Evolutionary conservation across 2,888 invertebrate species (phyloP).

Genomic region (Bimastos eiseni): DNA sequence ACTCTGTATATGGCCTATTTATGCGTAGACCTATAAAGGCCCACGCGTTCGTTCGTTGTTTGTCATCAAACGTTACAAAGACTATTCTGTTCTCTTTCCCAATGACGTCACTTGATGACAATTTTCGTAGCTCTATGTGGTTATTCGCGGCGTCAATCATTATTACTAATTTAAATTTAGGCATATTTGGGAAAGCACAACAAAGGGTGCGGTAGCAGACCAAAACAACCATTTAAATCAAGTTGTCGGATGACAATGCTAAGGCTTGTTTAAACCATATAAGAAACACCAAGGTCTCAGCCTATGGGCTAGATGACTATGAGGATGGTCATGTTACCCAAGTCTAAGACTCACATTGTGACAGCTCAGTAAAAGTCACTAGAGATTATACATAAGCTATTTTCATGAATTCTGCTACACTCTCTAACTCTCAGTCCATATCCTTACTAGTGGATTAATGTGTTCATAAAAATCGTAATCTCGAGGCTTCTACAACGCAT

Average conservation of each 20-base stretch:
- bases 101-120: neutral
- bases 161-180: neutral
- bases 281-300: neutral
- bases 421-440: neutral
- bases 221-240: neutral
- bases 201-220: neutral
- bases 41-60: neutral
- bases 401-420: neutral
- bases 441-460: no score
- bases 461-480: no score
- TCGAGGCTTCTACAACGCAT: no score
- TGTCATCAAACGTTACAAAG: neutral
- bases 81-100: neutral
- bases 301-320: no score
- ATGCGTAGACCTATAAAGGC: no score
- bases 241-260: neutral
- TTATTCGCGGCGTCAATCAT: neutral
- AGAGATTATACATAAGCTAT: neutral
- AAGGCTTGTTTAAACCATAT: neutral
- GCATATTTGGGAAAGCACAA: neutral
- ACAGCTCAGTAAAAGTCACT: no score
- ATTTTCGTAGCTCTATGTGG: neutral
- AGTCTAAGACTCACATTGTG: no score
- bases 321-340: no score
- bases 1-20: neutral